Base-by-base conservation (phyloP, 2,797 vertebrate genomes). In the Urocyon cinereoargenteus region DNA sequence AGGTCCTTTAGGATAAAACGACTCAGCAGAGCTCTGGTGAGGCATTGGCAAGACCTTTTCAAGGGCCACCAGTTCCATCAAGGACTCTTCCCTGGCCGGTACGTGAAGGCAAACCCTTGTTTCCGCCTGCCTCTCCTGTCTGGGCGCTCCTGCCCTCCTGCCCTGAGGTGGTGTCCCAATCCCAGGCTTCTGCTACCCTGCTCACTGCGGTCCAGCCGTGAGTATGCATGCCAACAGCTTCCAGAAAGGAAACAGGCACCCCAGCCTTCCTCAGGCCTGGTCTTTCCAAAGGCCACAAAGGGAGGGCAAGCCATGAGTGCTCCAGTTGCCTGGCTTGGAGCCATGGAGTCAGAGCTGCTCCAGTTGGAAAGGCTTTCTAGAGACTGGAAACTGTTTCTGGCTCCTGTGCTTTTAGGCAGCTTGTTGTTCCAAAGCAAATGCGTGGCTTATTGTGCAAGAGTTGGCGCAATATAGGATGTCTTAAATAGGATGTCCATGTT, bases 321-420 rank as follows among this genome's bases (percentile, higher is more conserved):
- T 83, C 26, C 83, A 73, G n/a, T 79, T 93, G 31, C 79, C 26
- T 6, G 59, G 26, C 55, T 87, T 78, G 3, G 78, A 90, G 91
- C 83, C 53, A 79, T 68, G 79, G 89, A 62, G 85, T 61, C 61
- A 78, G 57, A 83, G 40, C 62, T 81, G 61, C 19, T 96, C 84
- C 93, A 90, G 45, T 78, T 95, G 88, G 73, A 96, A 95, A 94
- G 88, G 70, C 79, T 95, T 96, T 94, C 78, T 78, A 95, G 77
- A 81, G 68, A 93, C 45, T 79, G 81, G 83, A 93, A 86, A 96
- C n/a, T 81, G 0, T 95, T 93, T 94, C 86, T 94, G 91, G 62
- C 62, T 70, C 68, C 31, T 4, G 1, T n/a, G 12, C n/a, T 77
- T 84, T 94, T 96, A 84, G 77, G 16, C 26, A 3, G 12, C 59